phyloP scores from a whole-genome alignment of 2,888 invertebrate species.

The Nephrotoma flavescens region DNA sequence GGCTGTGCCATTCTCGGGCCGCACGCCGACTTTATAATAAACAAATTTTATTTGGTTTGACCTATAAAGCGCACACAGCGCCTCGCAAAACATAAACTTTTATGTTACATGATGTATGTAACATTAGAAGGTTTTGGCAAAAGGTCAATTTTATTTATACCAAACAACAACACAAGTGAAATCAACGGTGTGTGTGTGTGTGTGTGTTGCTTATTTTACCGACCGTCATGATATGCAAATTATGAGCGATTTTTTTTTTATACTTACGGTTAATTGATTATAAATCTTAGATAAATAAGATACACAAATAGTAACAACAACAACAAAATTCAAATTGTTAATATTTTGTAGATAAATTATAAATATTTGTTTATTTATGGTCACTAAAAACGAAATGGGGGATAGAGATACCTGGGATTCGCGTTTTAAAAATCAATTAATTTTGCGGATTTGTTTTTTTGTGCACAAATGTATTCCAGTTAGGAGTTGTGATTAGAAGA shows the following conservation, averaged over 20 bases:
- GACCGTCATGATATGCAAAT: background rate
- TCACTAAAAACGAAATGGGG: background rate
- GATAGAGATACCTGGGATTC: background rate
- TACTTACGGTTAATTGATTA: background rate
- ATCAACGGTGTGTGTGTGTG: background rate
- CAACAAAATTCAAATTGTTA: background rate
- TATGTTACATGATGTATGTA: background rate
- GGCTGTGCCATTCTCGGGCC: background rate
- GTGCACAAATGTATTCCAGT: background rate
- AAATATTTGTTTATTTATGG: background rate
- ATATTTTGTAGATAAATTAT: background rate
- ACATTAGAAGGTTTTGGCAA: background rate
- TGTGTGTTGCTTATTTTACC: background rate
- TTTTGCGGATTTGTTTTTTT: background rate
- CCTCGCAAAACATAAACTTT: background rate
- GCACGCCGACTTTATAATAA: background rate
- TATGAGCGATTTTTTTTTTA: background rate
- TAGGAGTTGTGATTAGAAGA: background rate
- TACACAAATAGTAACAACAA: too few relatives aligned
- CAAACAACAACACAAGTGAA: background rate
- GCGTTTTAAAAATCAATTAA: background rate
- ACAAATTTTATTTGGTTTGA: background rate
- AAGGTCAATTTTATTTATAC: background rate
- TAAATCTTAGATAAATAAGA: background rate
- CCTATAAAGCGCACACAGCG: background rate